Conservation (phyloP, 64 coral and sea anemone species). For the Acropora tenuis region DNA sequence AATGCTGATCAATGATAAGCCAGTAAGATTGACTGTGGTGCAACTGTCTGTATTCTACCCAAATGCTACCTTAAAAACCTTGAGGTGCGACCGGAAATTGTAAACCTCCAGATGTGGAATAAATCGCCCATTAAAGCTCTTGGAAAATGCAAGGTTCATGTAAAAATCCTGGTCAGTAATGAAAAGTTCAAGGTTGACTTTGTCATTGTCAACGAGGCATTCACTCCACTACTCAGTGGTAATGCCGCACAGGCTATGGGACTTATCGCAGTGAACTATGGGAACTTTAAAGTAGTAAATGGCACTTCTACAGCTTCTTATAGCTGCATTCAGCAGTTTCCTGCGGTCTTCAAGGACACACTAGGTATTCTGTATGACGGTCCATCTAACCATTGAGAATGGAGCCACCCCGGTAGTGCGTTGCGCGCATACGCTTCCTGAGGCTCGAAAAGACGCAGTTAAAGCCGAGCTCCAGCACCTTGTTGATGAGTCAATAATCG, state of each 20-base stretch:
- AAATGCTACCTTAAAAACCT: constrained; percentile 3
- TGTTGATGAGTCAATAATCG: not conserved
- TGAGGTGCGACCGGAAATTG: not conserved
- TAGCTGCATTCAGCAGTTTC: constrained; percentile 8
- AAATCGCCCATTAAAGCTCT: constrained; percentile 23
- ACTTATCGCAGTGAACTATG: constrained; percentile 26
- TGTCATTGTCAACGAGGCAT: constrained; percentile 37
- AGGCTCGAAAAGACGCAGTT: constrained; percentile 10
- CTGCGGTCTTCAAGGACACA: constrained; percentile 44
- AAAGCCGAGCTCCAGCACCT: not conserved
- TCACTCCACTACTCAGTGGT: constrained; percentile 41
- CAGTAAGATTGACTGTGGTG: not conserved
- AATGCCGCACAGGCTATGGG: constrained; percentile 23
- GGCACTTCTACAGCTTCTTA: not conserved
- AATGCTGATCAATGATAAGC: not conserved
- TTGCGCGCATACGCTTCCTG: not conserved
- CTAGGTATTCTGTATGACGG: constrained; percentile 21
- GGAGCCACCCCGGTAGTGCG: not conserved
- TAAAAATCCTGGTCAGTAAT: not conserved
- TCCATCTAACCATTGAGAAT: constrained; percentile 16
- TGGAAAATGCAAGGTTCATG: not conserved
- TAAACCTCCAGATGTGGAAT: constrained; percentile 52
- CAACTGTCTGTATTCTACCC: not conserved
- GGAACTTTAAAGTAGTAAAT: constrained; percentile 25
- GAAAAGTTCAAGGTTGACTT: constrained; percentile 45